Percentiles rank a stretch among this genome's conserved stretches.
Evolutionary conservation across 2,797 vertebrate species (phyloP).

Genomic region (Catamblyrhynchus diadema): DNA sequence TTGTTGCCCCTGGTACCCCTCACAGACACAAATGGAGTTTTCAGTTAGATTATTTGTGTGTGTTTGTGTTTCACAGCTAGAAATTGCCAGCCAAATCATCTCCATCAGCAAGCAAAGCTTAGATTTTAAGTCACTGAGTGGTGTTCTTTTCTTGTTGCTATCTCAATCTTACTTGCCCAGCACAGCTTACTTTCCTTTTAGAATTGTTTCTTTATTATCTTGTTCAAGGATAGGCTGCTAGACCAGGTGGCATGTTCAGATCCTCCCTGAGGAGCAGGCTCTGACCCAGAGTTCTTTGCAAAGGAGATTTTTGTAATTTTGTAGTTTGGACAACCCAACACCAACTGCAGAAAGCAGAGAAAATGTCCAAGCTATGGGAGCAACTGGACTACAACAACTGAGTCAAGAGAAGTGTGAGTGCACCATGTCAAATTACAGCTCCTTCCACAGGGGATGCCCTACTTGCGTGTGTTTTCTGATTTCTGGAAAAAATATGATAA

Average conservation of each 20-base stretch:
- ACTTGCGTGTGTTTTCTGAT: not conserved
- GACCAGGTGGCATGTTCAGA: not conserved
- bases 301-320: not conserved
- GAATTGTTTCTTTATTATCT: not conserved
- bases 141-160: not conserved
- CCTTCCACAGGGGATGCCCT: slow-evolving; percentile 31
- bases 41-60: not conserved
- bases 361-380: not conserved
- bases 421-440: slow-evolving; percentile 43
- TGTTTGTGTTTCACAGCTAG: not conserved
- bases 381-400: not conserved
- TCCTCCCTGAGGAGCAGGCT: not conserved
- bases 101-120: not conserved
- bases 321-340: not conserved
- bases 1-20: not conserved
- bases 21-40: not conserved
- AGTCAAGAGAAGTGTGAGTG: slow-evolving; percentile 44
- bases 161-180: not conserved
- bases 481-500: not conserved
- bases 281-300: not conserved
- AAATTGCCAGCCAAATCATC: not conserved
- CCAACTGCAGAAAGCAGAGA: not conserved
- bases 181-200: not conserved
- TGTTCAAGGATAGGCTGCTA: not conserved
- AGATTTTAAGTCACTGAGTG: not conserved